These are phyloP conservation scores for Phyto melanocephala DNA, from an alignment of 2,888 invertebrate species.

Conservation along the genomic window DNA sequence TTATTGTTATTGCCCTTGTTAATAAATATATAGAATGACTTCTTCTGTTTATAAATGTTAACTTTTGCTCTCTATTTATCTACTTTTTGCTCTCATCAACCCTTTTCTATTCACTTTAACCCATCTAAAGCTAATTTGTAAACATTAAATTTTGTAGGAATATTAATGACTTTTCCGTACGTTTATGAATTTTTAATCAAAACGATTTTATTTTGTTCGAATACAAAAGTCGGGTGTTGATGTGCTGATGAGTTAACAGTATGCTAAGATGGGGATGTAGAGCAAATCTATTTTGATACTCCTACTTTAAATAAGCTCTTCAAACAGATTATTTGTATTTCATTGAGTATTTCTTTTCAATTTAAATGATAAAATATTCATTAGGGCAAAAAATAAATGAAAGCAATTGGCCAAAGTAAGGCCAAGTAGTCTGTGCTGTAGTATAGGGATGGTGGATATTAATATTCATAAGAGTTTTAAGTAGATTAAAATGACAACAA, in stretches of 20 bases:
- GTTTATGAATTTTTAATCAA: conserved; percentile 65
- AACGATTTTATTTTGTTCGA: background rate
- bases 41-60: background rate
- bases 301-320: conserved; percentile 25
- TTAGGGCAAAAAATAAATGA: background rate
- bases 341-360: conserved; percentile 44
- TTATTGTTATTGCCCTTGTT: too few species aligned
- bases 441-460: conserved; percentile 1
- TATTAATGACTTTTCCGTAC: conserved; percentile 63
- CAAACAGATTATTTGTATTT: conserved; percentile 36
- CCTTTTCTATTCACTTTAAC: background rate
- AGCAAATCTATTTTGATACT: conserved; percentile 16
- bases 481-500: conserved; percentile 9
- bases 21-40: background rate
- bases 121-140: conserved; percentile 7
- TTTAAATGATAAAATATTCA: conserved; percentile 43
- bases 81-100: background rate
- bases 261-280: too few species aligned
- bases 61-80: background rate
- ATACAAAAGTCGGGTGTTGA: background rate
- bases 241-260: background rate
- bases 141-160: conserved; percentile 24
- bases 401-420: conserved; percentile 20
- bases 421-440: background rate
- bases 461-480: conserved; percentile 35